phyloP scores from a whole-genome alignment of 1,140 invertebrate species.

The Plodia interpunctella region DNA sequence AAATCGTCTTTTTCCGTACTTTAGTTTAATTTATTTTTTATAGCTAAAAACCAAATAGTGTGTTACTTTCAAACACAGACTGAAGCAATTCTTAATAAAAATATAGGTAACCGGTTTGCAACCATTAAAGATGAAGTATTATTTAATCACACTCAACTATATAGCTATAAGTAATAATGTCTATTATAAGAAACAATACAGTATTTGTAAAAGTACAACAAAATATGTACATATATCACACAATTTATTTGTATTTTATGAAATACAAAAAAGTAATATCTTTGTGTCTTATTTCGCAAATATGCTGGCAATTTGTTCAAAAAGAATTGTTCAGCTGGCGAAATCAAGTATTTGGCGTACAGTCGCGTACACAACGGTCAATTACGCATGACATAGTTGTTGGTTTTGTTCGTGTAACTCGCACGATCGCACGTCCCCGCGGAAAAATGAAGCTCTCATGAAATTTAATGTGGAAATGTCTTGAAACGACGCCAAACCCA shows the following conservation, averaged over 20 bases:
- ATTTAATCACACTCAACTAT: no score
- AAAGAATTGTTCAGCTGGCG: neutral
- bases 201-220: no score
- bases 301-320: neutral
- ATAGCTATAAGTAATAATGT: no score
- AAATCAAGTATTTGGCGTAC: neutral
- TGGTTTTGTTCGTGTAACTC: constrained; percentile 13
- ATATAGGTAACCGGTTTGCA: no score
- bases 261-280: neutral
- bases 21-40: no score
- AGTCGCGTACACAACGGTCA: constrained; percentile 43
- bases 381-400: constrained; percentile 26
- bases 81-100: no score
- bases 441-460: constrained; percentile 74
- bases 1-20: neutral
- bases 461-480: constrained; percentile 75
- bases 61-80: no score
- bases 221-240: no score
- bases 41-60: no score
- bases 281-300: neutral
- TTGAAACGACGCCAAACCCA: constrained; percentile 73
- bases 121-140: no score
- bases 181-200: no score
- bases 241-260: neutral
- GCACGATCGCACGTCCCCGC: constrained; percentile 39